Percentiles rank a stretch among this genome's conserved stretches.
These are phyloP conservation scores for Solea senegalensis DNA, from an alignment of 2,113 vertebrate species.

Conservation along the genomic window DNA sequence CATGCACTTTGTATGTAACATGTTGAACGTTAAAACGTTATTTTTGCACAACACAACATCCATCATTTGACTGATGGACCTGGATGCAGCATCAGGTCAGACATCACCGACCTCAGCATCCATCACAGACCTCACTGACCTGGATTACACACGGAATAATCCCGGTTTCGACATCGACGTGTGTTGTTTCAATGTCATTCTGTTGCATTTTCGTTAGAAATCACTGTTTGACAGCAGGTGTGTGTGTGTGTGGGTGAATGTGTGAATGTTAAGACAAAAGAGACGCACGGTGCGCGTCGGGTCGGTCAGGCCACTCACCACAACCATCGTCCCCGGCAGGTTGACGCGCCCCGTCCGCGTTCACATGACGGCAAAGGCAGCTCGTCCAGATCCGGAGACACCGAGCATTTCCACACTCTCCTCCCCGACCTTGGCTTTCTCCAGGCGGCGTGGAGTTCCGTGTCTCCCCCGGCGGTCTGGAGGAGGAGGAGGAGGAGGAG, in stretches of 20 bases:
- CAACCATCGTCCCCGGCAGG: slow-evolving; percentile 37
- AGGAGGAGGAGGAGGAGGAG: slow-evolving; percentile 37
- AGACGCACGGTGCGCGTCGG: slow-evolving; percentile 20
- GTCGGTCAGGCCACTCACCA: slow-evolving; percentile 54
- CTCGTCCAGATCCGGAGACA: slow-evolving; percentile 11
- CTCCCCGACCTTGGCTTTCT: neutral
- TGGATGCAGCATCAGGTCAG: slow-evolving; percentile 34
- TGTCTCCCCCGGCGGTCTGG: slow-evolving; percentile 10
- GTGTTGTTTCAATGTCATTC: neutral
- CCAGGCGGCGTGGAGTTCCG: slow-evolving; percentile 9
- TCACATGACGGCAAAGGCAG: slow-evolving; percentile 16
- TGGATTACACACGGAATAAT: neutral
- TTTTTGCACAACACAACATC: neutral
- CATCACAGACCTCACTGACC: slow-evolving; percentile 32
- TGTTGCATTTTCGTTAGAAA: neutral
- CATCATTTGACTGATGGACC: slow-evolving; percentile 32
- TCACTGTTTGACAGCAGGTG: slow-evolving; percentile 34
- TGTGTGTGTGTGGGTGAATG: neutral
- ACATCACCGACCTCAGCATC: slow-evolving; percentile 25
- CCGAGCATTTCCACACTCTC: slow-evolving; percentile 17
- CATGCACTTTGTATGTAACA: too few relatives aligned
- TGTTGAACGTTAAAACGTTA: too few relatives aligned
- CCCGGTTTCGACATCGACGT: neutral
- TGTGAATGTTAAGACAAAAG: slow-evolving; percentile 33
- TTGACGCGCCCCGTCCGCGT: slow-evolving; percentile 44